These are phyloP conservation scores for Enteromius trimaculatus DNA, from an alignment of 2,797 vertebrate species.

Conservation along the genomic window DNA sequence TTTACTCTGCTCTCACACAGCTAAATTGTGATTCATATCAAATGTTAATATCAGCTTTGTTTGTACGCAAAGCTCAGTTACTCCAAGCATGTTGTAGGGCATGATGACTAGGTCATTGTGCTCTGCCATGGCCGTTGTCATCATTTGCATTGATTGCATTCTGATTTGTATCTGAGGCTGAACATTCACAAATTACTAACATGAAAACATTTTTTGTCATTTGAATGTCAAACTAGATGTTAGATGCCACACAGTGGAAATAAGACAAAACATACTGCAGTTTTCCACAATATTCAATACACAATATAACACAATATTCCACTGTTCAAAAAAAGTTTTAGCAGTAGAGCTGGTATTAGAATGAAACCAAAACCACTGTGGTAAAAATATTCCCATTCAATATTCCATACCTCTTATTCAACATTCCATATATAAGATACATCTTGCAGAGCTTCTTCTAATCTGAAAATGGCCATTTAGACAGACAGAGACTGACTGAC, in stretches of 20 bases:
- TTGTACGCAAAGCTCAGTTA: background rate
- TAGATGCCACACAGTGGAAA: slow-evolving; percentile 1
- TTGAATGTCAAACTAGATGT: background rate
- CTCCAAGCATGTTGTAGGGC: background rate
- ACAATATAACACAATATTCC: too few species aligned
- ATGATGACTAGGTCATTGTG: slow-evolving; percentile 21
- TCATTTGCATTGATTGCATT: background rate
- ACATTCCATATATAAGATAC: background rate
- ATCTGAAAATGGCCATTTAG: background rate
- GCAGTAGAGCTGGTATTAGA: background rate
- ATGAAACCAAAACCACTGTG: background rate
- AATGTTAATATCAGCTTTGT: slow-evolving; percentile 29
- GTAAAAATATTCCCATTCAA: background rate
- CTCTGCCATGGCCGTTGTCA: background rate
- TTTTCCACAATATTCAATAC: background rate
- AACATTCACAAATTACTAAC: slow-evolving; percentile 1
- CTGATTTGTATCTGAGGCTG: slow-evolving; percentile 16
- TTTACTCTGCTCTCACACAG: slow-evolving; percentile 60
- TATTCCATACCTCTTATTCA: background rate
- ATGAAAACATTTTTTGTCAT: background rate
- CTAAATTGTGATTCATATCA: background rate
- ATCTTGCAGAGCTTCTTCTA: background rate
- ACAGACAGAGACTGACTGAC: background rate
- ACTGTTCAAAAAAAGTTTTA: background rate
- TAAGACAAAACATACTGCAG: background rate